Percentiles rank a stretch among this genome's conserved stretches.
Conservation (phyloP, 2,797 vertebrate genomes). For the Acanthopagrus latus region DNA sequence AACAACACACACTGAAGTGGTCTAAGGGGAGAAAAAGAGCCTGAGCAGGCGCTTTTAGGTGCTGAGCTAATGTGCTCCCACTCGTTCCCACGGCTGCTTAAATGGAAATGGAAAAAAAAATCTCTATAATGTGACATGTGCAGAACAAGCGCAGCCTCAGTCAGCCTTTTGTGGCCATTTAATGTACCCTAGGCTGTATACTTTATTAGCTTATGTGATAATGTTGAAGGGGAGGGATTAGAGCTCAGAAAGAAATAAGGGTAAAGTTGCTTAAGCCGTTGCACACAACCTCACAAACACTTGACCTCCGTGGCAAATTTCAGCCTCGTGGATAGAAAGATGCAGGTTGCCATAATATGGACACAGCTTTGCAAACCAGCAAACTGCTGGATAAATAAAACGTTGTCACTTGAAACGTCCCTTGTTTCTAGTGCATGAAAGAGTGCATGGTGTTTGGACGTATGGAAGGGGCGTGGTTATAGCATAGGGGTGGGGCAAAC, state of each 20-base stretch:
- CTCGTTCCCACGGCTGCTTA: slow-evolving; percentile 44
- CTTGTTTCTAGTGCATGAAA: too few relatives aligned
- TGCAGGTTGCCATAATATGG: too few relatives aligned
- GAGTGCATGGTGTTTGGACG: too few relatives aligned
- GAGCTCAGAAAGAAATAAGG: neutral
- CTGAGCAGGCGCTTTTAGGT: slow-evolving; percentile 56
- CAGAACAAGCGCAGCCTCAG: slow-evolving; percentile 23
- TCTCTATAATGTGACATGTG: slow-evolving; percentile 39
- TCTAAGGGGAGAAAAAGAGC: slow-evolving; percentile 38
- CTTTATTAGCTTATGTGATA: neutral
- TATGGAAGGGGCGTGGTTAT: too few relatives aligned
- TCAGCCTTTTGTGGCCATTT: slow-evolving; percentile 33
- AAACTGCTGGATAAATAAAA: too few relatives aligned
- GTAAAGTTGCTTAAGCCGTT: too few relatives aligned
- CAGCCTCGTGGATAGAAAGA: too few relatives aligned
- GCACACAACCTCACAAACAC: too few relatives aligned
- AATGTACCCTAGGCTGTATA: neutral
- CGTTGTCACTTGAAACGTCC: too few relatives aligned
- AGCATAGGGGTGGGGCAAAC: too few relatives aligned
- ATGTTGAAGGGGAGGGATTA: neutral
- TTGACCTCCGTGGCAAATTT: too few relatives aligned
- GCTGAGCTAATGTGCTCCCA: slow-evolving; percentile 59
- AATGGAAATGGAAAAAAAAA: slow-evolving; percentile 39
- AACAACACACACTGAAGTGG: slow-evolving; percentile 47
- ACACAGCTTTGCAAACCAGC: too few relatives aligned